These are phyloP conservation scores for Pocillopora verrucosa DNA, from an alignment of 64 coral and sea anemone species.

Conservation along the genomic window DNA sequence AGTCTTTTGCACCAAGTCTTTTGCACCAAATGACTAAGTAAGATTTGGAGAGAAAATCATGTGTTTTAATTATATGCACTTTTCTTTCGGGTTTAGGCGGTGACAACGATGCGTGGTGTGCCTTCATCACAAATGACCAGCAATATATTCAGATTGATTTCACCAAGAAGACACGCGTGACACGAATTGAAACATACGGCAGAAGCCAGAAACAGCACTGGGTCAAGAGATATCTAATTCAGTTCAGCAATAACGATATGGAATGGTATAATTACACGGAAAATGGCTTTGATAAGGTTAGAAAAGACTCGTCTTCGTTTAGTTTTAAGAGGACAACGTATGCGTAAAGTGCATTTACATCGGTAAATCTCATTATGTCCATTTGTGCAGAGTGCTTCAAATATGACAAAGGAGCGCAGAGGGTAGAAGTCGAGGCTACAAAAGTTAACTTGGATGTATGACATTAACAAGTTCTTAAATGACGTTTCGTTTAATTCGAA, in stretches of 20 bases:
- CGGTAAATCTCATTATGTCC: too few relatives aligned
- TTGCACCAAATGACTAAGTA: background rate
- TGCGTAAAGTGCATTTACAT: background rate
- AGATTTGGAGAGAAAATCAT: background rate
- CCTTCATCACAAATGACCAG: slow-evolving; percentile 18
- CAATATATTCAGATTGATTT: slow-evolving; percentile 87
- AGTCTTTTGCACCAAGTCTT: too few relatives aligned
- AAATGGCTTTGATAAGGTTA: slow-evolving; percentile 74
- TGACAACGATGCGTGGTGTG: slow-evolving; percentile 80
- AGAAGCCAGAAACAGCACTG: slow-evolving; percentile 61
- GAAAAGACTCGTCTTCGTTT: background rate
- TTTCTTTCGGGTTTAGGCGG: background rate
- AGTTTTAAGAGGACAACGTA: too few relatives aligned
- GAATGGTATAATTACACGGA: slow-evolving; percentile 73
- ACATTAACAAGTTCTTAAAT: too few relatives aligned
- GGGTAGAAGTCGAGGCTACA: too few relatives aligned
- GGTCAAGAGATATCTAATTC: slow-evolving; percentile 68
- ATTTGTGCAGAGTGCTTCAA: too few relatives aligned
- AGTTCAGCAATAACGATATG: slow-evolving; percentile 70
- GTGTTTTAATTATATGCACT: background rate
- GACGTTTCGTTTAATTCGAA: too few relatives aligned
- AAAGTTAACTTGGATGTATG: too few relatives aligned
- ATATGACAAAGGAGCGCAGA: too few relatives aligned
- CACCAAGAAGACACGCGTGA: slow-evolving; percentile 56
- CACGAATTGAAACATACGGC: slow-evolving; percentile 49